These are phyloP conservation scores for Glyphotaelius pellucidus DNA, from an alignment of 2,888 invertebrate genomes.

Conservation along the genomic window DNA sequence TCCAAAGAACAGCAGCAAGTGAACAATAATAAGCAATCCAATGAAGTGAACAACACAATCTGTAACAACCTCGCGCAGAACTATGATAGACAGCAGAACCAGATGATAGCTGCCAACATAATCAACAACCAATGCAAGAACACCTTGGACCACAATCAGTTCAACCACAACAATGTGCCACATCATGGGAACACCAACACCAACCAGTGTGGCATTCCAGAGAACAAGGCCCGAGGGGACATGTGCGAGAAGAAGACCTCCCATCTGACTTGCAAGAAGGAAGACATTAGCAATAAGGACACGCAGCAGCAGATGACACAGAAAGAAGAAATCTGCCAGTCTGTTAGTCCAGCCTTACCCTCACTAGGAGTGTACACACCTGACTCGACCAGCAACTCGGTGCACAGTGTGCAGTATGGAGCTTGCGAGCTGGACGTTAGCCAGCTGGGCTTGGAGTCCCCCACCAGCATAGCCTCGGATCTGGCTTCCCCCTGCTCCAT, in stretches of 20 bases:
- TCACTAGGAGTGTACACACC: slow-evolving; percentile 92
- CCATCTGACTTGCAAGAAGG: slow-evolving; percentile 73
- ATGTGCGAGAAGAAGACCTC: slow-evolving; percentile 75
- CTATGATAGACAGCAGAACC: slow-evolving; percentile 70
- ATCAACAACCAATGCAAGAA: slow-evolving; percentile 69
- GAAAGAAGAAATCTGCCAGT: slow-evolving; percentile 74
- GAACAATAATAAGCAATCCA: slow-evolving; percentile 72
- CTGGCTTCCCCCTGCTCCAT: slow-evolving; percentile 90
- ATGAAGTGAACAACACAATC: slow-evolving; percentile 70
- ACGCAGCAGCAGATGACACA: slow-evolving; percentile 63
- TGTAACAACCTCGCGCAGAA: slow-evolving; percentile 70
- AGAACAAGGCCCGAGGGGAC: slow-evolving; percentile 69
- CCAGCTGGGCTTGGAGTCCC: slow-evolving; percentile 91
- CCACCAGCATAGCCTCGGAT: slow-evolving; percentile 91
- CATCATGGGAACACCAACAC: slow-evolving; percentile 70
- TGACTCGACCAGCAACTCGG: slow-evolving; percentile 89
- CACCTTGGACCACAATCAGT: slow-evolving; percentile 53
- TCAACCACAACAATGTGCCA: slow-evolving; percentile 67
- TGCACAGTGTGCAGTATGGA: slow-evolving; percentile 87
- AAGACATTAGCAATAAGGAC: slow-evolving; percentile 72
- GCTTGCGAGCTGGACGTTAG: slow-evolving; percentile 91
- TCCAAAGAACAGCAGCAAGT: slow-evolving; percentile 69
- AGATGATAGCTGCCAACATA: slow-evolving; percentile 72
- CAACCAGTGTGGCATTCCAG: slow-evolving; percentile 67
- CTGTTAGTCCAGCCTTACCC: slow-evolving; percentile 81